phyloP scores from a whole-genome alignment of 2,797 vertebrate genomes.

The Rhadinocentrus ornatus region DNA sequence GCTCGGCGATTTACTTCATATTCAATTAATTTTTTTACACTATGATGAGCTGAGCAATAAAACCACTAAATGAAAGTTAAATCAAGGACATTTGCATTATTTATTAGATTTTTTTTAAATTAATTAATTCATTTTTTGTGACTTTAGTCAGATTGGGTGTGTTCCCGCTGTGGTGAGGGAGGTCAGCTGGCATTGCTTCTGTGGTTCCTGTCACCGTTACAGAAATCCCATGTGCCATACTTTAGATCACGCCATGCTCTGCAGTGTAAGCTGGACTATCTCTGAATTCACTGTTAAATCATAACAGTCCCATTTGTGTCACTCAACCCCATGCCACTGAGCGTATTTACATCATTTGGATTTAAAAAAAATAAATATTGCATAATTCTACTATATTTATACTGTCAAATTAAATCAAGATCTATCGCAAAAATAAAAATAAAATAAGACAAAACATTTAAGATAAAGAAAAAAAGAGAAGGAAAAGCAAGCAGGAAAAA shows the following conservation, averaged over 20 bases:
- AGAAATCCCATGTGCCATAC: slow-evolving; percentile 37
- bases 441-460: too few relatives aligned
- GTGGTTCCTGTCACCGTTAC: slow-evolving; percentile 39
- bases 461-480: too few relatives aligned
- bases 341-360: neutral
- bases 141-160: slow-evolving; percentile 40
- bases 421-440: too few relatives aligned
- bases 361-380: too few relatives aligned
- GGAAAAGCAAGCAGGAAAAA: too few relatives aligned
- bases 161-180: slow-evolving; percentile 56
- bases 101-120: slow-evolving; percentile 27
- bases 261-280: slow-evolving; percentile 17
- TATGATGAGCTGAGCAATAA: slow-evolving; percentile 8
- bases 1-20: slow-evolving; percentile 11
- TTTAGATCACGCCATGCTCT: slow-evolving; percentile 31
- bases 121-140: slow-evolving; percentile 33
- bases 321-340: neutral
- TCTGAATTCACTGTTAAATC: slow-evolving; percentile 6
- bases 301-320: neutral
- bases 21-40: neutral
- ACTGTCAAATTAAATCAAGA: too few relatives aligned
- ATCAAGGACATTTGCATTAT: slow-evolving; percentile 56
- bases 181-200: slow-evolving; percentile 51
- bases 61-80: slow-evolving; percentile 24
- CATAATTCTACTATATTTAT: neutral